Percentiles rank a stretch among this genome's conserved stretches.
These are phyloP conservation scores for Deilephila porcellus DNA, from an alignment of 2,888 invertebrate species.

Conservation along the genomic window DNA sequence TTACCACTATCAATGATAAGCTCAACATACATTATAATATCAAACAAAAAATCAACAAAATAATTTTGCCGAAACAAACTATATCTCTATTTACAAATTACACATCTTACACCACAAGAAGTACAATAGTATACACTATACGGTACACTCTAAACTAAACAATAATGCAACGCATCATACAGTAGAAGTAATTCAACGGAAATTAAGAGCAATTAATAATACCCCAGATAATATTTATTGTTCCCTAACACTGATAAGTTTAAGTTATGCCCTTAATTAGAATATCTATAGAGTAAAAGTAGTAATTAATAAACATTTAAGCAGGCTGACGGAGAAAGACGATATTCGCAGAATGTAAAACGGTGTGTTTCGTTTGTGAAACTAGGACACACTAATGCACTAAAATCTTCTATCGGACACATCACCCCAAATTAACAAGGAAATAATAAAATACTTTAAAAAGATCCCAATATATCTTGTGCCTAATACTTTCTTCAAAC, in stretches of 20 bases:
- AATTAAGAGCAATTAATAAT: neutral
- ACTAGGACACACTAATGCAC: too few relatives aligned
- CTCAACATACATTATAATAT: conserved; percentile 64
- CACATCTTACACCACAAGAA: conserved; percentile 40
- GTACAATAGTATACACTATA: neutral
- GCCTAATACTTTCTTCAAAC: too few relatives aligned
- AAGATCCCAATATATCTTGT: too few relatives aligned
- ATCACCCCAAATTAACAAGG: too few relatives aligned
- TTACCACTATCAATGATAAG: conserved; percentile 71
- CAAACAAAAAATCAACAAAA: conserved; percentile 45
- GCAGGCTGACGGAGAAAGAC: neutral
- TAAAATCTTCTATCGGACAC: too few relatives aligned
- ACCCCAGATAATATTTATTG: conserved; percentile 10
- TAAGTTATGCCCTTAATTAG: conserved; percentile 19
- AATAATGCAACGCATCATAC: neutral
- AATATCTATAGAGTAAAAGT: conserved; percentile 17
- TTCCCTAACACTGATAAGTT: conserved; percentile 27
- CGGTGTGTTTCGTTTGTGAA: neutral
- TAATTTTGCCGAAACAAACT: conserved; percentile 45
- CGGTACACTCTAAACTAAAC: neutral
- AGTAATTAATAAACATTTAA: conserved; percentile 12
- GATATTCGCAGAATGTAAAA: neutral
- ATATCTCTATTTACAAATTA: conserved; percentile 48
- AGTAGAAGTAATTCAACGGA: neutral
- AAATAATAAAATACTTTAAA: too few relatives aligned